phyloP scores from a whole-genome alignment of 2,888 invertebrate species.

The Campoplex capitator region DNA sequence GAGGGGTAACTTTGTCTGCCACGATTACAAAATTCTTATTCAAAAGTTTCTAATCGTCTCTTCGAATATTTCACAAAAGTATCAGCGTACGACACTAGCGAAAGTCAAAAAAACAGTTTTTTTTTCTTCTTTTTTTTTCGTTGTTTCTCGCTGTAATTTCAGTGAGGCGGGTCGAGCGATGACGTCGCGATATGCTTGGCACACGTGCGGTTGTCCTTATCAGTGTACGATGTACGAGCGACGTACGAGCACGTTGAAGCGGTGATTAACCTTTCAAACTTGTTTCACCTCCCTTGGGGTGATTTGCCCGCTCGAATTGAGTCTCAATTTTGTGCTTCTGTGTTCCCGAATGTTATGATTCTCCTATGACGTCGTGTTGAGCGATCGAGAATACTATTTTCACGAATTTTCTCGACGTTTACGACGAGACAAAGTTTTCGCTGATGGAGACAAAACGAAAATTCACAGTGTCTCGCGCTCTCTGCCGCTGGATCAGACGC shows the following conservation, averaged over 20 bases:
- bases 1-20: conserved; percentile 51
- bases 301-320: background rate
- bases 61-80: background rate
- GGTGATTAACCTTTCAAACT: background rate
- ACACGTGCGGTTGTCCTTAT: conserved; percentile 33
- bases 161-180: background rate
- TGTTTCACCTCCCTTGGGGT: background rate
- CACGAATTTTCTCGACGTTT: background rate
- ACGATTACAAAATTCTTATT: conserved; percentile 53
- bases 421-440: background rate
- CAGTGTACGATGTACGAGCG: conserved; percentile 2
- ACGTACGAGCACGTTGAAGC: background rate
- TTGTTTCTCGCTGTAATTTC: conserved; percentile 4
- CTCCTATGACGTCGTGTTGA: background rate
- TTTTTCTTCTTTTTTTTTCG: background rate
- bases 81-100: background rate
- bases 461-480: background rate
- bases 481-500: background rate
- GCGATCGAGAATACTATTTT: background rate
- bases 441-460: background rate
- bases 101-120: background rate
- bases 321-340: background rate
- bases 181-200: conserved; percentile 24
- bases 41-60: background rate
- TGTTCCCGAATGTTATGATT: background rate